Conservation (phyloP, 2,113 vertebrate genomes). For the Scophthalmus maximus region DNA sequence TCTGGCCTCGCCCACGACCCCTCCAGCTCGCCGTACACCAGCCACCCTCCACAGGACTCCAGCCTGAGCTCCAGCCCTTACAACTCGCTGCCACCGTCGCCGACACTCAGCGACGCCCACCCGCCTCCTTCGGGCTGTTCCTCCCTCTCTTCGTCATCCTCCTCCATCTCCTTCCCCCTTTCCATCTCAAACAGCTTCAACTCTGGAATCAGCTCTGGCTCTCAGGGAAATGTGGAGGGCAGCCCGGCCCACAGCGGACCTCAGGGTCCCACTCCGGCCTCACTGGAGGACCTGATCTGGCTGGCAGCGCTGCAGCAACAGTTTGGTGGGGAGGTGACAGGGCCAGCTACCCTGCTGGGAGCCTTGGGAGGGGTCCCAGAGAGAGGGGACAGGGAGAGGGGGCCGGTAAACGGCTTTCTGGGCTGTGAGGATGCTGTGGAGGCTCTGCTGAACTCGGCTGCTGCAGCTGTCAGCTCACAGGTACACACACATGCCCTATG, state of each 20-base stretch:
- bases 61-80: slow-evolving; percentile 96
- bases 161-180: slow-evolving; percentile 83
- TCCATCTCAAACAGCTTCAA: slow-evolving; percentile 80
- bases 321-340: slow-evolving; percentile 91
- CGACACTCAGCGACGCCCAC: slow-evolving; percentile 93
- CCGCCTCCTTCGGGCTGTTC: slow-evolving; percentile 81
- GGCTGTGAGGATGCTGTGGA: slow-evolving; percentile 97
- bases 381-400: slow-evolving; percentile 83
- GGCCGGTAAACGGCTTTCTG: slow-evolving; percentile 88
- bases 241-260: slow-evolving; percentile 81
- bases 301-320: slow-evolving; percentile 94
- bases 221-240: slow-evolving; percentile 88
- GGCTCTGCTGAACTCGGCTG: slow-evolving; percentile 92
- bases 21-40: slow-evolving; percentile 83
- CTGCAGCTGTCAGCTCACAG: slow-evolving; percentile 88
- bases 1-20: slow-evolving; percentile 66
- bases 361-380: slow-evolving; percentile 78
- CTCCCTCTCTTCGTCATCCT: slow-evolving; percentile 81
- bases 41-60: slow-evolving; percentile 91
- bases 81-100: slow-evolving; percentile 96
- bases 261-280: slow-evolving; percentile 82
- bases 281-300: slow-evolving; percentile 98
- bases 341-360: slow-evolving; percentile 76
- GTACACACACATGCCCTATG: slow-evolving; percentile 73
- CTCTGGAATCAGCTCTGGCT: slow-evolving; percentile 75